Evolutionary conservation across 1,140 invertebrate species (phyloP).

Genomic region (Drosophila obscura): DNA sequence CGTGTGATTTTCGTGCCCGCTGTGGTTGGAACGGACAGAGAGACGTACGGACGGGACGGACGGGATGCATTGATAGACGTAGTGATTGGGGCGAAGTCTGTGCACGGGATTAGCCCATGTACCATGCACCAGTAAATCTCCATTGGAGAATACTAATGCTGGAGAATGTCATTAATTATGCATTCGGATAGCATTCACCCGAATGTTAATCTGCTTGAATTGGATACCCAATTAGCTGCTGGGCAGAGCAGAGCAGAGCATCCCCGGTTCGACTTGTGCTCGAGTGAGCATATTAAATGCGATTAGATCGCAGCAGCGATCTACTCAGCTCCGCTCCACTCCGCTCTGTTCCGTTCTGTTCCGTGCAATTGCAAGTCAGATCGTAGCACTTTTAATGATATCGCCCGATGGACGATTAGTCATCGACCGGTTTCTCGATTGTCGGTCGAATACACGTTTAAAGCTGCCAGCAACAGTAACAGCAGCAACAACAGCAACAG

Average conservation of each 20-base stretch:
- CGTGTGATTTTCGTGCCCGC: conserved; percentile 73
- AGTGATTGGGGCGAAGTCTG: no score
- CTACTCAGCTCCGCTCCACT: no score
- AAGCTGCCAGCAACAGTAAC: conserved; percentile 8
- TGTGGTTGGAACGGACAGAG: conserved; percentile 20
- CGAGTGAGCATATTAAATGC: conserved; percentile 11
- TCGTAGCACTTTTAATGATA: conserved; percentile 72
- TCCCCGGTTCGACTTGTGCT: background rate
- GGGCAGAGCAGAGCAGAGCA: no score
- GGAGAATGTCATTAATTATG: no score
- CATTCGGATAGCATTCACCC: no score
- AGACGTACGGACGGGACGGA: background rate
- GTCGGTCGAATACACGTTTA: conserved; percentile 4
- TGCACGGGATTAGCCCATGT: no score
- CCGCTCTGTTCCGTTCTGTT: conserved; percentile 1
- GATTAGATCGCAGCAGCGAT: conserved; percentile 51
- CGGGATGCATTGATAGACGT: no score
- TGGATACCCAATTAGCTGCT: no score
- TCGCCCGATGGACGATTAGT: conserved; percentile 78
- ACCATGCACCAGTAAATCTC: no score
- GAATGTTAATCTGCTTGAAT: no score
- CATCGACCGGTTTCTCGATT: conserved; percentile 67
- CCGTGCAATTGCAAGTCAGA: conserved; percentile 57
- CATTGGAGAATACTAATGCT: no score
- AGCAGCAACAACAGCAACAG: no score